Percentiles rank a stretch among this genome's conserved stretches.
These are phyloP conservation scores for Osmoderma eremita DNA, from an alignment of 2,888 invertebrate species.

Conservation along the genomic window DNA sequence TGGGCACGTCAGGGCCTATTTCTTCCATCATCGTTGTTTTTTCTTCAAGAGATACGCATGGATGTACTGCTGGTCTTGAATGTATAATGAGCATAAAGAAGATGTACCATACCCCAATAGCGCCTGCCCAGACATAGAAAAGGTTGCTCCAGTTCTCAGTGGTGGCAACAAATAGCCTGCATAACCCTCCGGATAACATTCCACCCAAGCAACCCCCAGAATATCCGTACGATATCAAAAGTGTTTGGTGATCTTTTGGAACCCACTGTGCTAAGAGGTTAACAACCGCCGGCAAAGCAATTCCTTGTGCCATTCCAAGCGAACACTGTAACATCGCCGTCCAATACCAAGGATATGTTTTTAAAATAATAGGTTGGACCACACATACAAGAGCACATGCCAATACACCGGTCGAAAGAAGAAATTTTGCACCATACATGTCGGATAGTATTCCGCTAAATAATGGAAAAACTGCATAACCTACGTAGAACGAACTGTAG, in stretches of 20 bases:
- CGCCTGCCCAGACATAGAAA: slow-evolving; percentile 2
- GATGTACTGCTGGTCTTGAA: slow-evolving; percentile 3
- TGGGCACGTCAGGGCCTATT: background rate
- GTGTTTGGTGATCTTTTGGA: background rate
- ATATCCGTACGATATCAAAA: slow-evolving; percentile 2
- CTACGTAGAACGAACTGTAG: background rate
- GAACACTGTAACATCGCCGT: background rate
- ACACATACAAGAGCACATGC: background rate
- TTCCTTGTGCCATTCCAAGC: background rate
- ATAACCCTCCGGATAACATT: background rate
- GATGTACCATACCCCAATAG: background rate
- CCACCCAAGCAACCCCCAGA: slow-evolving; percentile 3
- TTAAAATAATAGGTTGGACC: background rate
- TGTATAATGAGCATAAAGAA: background rate
- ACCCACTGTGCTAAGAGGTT: background rate
- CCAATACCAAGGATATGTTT: background rate
- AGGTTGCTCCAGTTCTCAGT: background rate
- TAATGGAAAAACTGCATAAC: background rate
- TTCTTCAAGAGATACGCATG: background rate
- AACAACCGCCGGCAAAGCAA: background rate
- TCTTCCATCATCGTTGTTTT: background rate
- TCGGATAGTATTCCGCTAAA: slow-evolving; percentile 1
- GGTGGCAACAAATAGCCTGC: background rate
- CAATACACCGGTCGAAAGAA: background rate
- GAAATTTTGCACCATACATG: background rate